Percentiles rank a stretch among this genome's conserved stretches.
Evolutionary conservation across 2,888 invertebrate species (phyloP).

Genomic region (Cyaniris semiargus): DNA sequence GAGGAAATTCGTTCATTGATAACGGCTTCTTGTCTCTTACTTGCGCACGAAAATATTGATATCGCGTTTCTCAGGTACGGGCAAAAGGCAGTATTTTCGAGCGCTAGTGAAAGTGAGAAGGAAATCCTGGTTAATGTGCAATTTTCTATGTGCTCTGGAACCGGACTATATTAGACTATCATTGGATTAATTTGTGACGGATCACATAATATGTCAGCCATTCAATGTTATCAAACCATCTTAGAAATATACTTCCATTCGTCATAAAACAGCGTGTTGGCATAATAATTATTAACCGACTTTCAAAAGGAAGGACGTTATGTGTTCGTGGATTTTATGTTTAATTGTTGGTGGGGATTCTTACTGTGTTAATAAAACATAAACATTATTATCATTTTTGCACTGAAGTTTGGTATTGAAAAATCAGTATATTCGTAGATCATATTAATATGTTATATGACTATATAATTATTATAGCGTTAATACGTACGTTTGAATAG

Average conservation of each 20-base stretch:
- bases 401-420: neutral
- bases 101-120: too few species aligned
- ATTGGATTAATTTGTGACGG: neutral
- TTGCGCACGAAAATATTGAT: too few species aligned
- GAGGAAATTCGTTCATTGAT: neutral
- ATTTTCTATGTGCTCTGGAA: too few species aligned
- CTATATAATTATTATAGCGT: neutral
- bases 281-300: neutral
- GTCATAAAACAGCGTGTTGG: neutral
- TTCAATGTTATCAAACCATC: neutral
- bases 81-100: too few species aligned
- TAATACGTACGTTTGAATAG: neutral
- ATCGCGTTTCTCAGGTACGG: too few species aligned
- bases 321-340: neutral
- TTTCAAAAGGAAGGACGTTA: neutral
- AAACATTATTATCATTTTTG: neutral
- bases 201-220: neutral
- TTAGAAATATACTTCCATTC: neutral
- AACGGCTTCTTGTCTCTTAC: too few species aligned
- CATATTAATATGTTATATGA: neutral
- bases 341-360: neutral
- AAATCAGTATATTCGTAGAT: neutral
- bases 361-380: neutral
- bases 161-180: neutral
- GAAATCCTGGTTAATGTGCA: too few species aligned